These are phyloP conservation scores for Drosophila ananassae DNA, from an alignment of 1,140 invertebrate genomes.

Conservation along the genomic window DNA sequence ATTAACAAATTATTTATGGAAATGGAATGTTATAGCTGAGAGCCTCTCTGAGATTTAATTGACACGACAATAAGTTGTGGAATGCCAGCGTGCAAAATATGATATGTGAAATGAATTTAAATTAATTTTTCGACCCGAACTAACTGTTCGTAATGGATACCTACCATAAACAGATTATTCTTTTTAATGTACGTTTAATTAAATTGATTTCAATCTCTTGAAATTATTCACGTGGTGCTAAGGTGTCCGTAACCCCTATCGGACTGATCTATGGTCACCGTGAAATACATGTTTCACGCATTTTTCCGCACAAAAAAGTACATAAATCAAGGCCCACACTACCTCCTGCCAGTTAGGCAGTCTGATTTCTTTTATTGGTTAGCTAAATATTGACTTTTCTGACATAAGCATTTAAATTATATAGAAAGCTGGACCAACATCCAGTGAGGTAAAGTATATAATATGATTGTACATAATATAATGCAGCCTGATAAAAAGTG, in stretches of 20 bases:
- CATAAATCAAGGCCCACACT: constrained; percentile 7
- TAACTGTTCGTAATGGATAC: constrained; percentile 6
- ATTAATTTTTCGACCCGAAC: constrained; percentile 6
- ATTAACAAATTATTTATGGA: constrained; percentile 48
- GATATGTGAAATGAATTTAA: constrained; percentile 48
- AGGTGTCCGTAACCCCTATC: constrained; percentile 20
- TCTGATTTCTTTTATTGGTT: constrained; percentile 44
- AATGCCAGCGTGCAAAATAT: constrained; percentile 18
- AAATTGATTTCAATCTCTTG: constrained; percentile 3
- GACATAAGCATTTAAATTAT: constrained; percentile 38
- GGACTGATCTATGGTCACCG: constrained; percentile 25
- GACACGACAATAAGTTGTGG: constrained; percentile 39
- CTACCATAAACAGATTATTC: background rate
- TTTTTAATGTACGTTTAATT: constrained; percentile 7
- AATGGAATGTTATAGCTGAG: constrained; percentile 47
- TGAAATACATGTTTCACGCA: constrained; percentile 17
- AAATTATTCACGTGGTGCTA: constrained; percentile 11
- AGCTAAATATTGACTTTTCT: constrained; percentile 68
- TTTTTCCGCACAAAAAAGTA: constrained; percentile 9
- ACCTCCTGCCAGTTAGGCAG: constrained; percentile 4
- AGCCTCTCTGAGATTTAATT: constrained; percentile 47
- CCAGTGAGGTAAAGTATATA: constrained; percentile 22
- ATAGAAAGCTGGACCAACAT: constrained; percentile 26
- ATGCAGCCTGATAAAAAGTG: constrained; percentile 46
- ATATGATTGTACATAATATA: constrained; percentile 53